Conservation (phyloP, 1,140 invertebrate genomes). For the Thaumetopoea pityocampa region DNA sequence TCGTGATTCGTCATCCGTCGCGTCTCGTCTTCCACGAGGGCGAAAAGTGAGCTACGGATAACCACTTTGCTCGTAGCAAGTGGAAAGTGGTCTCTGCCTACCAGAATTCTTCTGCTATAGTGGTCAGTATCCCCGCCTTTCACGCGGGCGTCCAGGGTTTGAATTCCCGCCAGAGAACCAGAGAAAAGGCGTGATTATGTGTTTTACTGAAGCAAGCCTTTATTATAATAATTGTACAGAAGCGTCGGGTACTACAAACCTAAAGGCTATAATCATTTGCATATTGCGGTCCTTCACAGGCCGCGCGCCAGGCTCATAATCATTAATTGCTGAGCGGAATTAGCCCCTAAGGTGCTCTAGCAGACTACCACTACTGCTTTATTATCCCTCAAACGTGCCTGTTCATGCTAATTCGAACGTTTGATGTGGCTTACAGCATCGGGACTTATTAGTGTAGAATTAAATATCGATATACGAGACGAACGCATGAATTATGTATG, state of each 20-base stretch:
- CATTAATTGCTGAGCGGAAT: constrained; percentile 62
- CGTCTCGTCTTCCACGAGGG: too few relatives aligned
- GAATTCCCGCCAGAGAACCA: too few relatives aligned
- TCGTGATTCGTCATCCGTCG: too few relatives aligned
- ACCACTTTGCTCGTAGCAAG: too few relatives aligned
- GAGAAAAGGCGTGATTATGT: too few relatives aligned
- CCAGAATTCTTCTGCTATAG: too few relatives aligned
- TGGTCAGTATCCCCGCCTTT: too few relatives aligned
- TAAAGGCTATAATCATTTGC: constrained; percentile 69
- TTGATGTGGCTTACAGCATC: constrained; percentile 60
- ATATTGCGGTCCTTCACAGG: constrained; percentile 50
- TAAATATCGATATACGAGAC: constrained; percentile 23
- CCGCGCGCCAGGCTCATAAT: constrained; percentile 48
- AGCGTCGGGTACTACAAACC: constrained; percentile 35
- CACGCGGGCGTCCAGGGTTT: too few relatives aligned
- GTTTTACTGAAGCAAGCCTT: constrained; percentile 26
- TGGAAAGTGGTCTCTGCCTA: too few relatives aligned
- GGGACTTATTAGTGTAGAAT: constrained; percentile 29
- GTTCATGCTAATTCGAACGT: constrained; percentile 64
- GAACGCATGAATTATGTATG: constrained; percentile 11
- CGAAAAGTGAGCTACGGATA: too few relatives aligned
- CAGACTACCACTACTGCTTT: constrained; percentile 50
- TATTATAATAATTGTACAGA: constrained; percentile 44
- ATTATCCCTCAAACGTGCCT: constrained; percentile 63
- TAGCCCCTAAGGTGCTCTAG: constrained; percentile 67